Evolutionary conservation across 2,113 vertebrate genomes (phyloP).

Genomic region (Ammospiza caudacuta): DNA sequence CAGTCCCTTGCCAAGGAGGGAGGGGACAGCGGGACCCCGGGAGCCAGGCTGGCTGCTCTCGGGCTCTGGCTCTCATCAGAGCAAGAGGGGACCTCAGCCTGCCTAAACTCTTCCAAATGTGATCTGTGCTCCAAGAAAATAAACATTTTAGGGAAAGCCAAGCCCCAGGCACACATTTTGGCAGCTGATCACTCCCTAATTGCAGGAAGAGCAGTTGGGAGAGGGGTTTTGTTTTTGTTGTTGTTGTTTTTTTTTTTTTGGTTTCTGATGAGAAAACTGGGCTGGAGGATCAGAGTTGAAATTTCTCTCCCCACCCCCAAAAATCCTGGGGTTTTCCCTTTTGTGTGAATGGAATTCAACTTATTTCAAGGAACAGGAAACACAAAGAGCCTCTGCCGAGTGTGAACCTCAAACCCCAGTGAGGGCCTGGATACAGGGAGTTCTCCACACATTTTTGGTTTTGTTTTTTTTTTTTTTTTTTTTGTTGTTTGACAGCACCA

Average conservation of each 20-base stretch:
- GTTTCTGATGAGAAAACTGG: constrained; percentile 51
- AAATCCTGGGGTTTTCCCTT: neutral
- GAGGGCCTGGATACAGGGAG: rapidly evolving
- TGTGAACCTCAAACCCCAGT: neutral
- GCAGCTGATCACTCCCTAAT: constrained; percentile 38
- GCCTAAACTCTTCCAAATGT: constrained; percentile 57
- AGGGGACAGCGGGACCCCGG: neutral
- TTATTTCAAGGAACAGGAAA: neutral
- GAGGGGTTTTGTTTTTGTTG: neutral
- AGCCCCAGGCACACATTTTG: constrained; percentile 48
- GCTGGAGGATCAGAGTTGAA: constrained; percentile 2
- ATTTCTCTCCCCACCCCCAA: neutral
- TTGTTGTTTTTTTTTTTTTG: neutral
- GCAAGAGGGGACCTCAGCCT: neutral
- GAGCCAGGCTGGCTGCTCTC: neutral
- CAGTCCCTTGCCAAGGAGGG: neutral
- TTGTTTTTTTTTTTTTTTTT: neutral
- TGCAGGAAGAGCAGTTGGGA: constrained; percentile 40
- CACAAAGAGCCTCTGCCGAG: neutral
- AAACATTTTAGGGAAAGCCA: constrained; percentile 43
- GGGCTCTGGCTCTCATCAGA: neutral
- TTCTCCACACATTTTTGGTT: neutral
- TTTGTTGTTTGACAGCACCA: neutral
- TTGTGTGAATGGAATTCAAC: neutral
- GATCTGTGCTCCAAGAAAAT: constrained; percentile 35